These are phyloP conservation scores for Spicauda simplicius DNA, from an alignment of 2,888 invertebrate species.

Conservation along the genomic window DNA sequence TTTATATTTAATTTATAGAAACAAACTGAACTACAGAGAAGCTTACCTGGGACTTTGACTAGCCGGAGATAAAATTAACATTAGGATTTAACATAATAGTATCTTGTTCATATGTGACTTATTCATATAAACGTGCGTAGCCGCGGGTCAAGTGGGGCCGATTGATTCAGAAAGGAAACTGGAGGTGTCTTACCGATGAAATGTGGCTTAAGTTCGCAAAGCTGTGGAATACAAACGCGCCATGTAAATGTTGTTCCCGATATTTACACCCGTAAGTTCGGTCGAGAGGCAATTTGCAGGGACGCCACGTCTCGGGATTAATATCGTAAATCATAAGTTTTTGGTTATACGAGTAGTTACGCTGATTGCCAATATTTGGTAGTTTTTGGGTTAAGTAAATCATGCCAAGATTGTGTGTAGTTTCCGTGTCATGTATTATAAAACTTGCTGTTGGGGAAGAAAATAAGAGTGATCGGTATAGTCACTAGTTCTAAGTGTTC, in stretches of 20 bases:
- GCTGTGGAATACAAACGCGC: slow-evolving; percentile 44
- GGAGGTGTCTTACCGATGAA: slow-evolving; percentile 40
- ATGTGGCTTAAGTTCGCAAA: slow-evolving; percentile 41
- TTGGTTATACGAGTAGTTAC: slow-evolving; percentile 7
- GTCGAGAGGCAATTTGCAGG: slow-evolving; percentile 42
- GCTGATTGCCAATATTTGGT: slow-evolving; percentile 16
- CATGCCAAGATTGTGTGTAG: slow-evolving; percentile 1
- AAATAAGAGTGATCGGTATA: no score
- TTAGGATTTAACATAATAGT: no score
- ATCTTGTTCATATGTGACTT: no score
- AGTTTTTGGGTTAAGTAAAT: not conserved
- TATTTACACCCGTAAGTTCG: slow-evolving; percentile 44
- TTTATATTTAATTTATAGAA: no score
- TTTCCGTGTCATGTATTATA: not conserved
- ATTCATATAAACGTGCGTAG: no score
- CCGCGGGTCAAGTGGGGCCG: slow-evolving; percentile 23
- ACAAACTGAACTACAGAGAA: no score
- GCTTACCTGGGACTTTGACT: no score
- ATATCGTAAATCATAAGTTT: slow-evolving; percentile 32
- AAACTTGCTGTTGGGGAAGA: no score
- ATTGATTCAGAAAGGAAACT: slow-evolving; percentile 39
- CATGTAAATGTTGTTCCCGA: slow-evolving; percentile 35
- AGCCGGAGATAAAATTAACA: no score
- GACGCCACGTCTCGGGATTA: slow-evolving; percentile 33
- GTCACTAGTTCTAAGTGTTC: no score